Conservation (phyloP, 2,113 vertebrate species). For the Gymnorhina tibicen region DNA sequence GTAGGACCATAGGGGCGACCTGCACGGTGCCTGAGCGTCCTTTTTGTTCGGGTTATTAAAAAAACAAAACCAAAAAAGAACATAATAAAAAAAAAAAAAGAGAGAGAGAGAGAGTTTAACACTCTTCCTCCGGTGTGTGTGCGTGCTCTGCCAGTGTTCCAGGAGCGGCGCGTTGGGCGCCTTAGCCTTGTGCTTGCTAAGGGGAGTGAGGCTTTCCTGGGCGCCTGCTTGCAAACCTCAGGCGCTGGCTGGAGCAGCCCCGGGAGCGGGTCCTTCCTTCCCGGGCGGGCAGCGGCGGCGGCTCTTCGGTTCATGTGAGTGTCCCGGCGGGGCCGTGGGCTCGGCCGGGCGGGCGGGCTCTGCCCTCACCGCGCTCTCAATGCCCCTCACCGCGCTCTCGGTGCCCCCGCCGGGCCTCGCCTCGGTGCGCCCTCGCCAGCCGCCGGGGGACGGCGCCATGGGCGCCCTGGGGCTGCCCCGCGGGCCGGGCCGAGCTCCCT, state of each 20-base stretch:
- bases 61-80: neutral
- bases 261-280: neutral
- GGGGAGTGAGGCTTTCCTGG: fast-evolving
- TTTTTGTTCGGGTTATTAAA: too few species aligned
- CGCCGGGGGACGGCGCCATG: neutral
- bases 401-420: neutral
- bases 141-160: fast-evolving
- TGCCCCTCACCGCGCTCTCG: neutral
- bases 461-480: neutral
- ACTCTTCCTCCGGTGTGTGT: fast-evolving
- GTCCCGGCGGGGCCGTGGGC: neutral
- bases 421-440: neutral
- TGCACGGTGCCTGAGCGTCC: fast-evolving
- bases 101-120: fast-evolving
- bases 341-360: too few species aligned
- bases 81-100: neutral
- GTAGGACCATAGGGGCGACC: fast-evolving
- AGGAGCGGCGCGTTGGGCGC: fast-evolving
- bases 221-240: neutral
- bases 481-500: neutral
- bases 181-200: fast-evolving
- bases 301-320: slow-evolving; percentile 48
- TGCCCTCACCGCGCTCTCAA: fast-evolving
- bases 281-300: neutral
- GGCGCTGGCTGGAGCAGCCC: neutral